Base-by-base conservation (phyloP, 1,140 invertebrate species). In the Limonius californicus region DNA sequence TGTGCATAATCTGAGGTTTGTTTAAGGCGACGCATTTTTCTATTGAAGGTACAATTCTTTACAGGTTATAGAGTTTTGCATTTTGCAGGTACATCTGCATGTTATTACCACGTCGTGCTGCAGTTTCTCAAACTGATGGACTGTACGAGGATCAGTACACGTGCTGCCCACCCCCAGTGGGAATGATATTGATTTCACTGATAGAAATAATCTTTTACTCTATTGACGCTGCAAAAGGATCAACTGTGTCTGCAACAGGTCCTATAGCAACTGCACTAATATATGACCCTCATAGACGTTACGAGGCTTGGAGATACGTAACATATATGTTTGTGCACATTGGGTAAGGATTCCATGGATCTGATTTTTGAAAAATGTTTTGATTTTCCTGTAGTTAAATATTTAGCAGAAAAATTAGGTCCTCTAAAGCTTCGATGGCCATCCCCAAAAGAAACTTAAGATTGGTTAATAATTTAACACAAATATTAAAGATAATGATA, bases 311-410 rank as follows among this genome's bases (percentile, higher is more conserved):
- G 92, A 84, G 96, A 68, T 98, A 89, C 74, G 56, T 97, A 7
- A 90, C 91, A 1, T 99, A 98, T 74, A 96, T 97, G 90, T 88
- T 98, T 72, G 94, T 98, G 18, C 95, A 98, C 78, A 88, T 93
- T 60, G 94, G 92, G 89, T 90, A 76, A 82, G 85, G n/a, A n/a
- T n/a, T n/a, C n/a, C n/a, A n/a, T n/a, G n/a, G n/a, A n/a, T n/a
- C n/a, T n/a, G n/a, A n/a, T n/a, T n/a, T n/a, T n/a, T n/a, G n/a
- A n/a, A n/a, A n/a, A n/a, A n/a, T n/a, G n/a, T n/a, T n/a, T n/a
- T n/a, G n/a, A n/a, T n/a, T n/a, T n/a, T n/a, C n/a, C n/a, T n/a
- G n/a, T n/a, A n/a, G n/a, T n/a, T n/a, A n/a, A n/a, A n/a, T n/a
- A n/a, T n/a, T n/a, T n/a, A n/a, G n/a, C n/a, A n/a, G n/a, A n/a